Evolutionary conservation across 2,797 vertebrate genomes (phyloP).

Genomic region (Anas georgica): DNA sequence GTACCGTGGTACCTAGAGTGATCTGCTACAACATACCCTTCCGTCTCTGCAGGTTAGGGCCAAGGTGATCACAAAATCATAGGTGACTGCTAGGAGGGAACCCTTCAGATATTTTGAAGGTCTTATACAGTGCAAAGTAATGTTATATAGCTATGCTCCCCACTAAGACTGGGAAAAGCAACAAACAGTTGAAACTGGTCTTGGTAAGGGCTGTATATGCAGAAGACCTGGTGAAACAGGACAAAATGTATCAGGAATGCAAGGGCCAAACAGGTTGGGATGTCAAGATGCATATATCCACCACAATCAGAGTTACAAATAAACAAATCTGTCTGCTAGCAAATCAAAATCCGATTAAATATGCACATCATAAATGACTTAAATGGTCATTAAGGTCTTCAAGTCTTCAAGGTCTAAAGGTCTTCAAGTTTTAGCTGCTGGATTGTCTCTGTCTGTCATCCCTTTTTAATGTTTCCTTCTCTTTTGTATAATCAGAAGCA

Average conservation of each 20-base stretch:
- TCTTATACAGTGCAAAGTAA: background rate
- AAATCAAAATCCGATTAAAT: background rate
- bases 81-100: background rate
- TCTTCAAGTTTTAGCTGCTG: background rate
- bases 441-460: background rate
- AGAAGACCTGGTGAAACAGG: background rate
- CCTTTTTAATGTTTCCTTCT: background rate
- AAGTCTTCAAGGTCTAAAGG: background rate
- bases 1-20: background rate
- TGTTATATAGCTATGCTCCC: background rate
- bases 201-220: background rate
- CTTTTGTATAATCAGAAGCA: background rate
- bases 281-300: background rate
- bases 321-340: background rate
- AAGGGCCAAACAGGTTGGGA: background rate
- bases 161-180: background rate
- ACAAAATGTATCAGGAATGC: background rate
- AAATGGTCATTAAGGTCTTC: background rate
- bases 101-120: background rate
- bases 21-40: background rate
- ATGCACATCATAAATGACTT: background rate
- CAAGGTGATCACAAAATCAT: background rate
- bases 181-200: background rate
- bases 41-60: background rate
- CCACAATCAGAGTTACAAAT: background rate